Conservation (phyloP, 2,113 vertebrate species). For the Tragelaphus scriptus region DNA sequence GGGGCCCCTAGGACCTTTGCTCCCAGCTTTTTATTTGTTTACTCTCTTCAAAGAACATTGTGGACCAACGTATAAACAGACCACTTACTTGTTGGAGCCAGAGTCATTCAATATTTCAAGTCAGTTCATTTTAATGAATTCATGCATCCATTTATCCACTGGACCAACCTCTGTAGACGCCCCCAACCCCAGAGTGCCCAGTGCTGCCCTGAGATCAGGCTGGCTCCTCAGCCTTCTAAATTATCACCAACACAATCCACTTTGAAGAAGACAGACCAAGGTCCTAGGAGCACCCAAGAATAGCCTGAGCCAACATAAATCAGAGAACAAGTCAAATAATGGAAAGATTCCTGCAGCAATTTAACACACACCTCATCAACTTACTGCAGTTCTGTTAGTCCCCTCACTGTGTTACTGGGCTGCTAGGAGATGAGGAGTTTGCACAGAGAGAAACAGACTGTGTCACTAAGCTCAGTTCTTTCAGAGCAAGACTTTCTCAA, state of each 20-base stretch:
- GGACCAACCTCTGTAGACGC: not conserved
- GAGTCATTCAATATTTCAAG: not conserved
- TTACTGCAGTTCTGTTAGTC: too few relatives aligned
- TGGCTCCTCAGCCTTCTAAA: not conserved
- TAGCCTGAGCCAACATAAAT: not conserved
- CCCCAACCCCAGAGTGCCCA: not conserved
- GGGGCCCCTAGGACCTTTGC: not conserved
- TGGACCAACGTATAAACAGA: not conserved
- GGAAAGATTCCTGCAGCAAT: not conserved
- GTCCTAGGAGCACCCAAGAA: not conserved
- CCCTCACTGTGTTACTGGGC: not conserved
- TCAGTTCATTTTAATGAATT: not conserved
- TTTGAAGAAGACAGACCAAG: not conserved
- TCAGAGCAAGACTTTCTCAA: not conserved
- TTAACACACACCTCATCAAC: not conserved
- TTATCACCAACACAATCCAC: not conserved
- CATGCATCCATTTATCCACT: not conserved
- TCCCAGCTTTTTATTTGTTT: not conserved
- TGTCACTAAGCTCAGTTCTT: not conserved
- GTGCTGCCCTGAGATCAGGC: not conserved
- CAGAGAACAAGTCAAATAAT: not conserved
- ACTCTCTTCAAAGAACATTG: conserved; percentile 10
- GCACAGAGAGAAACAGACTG: not conserved
- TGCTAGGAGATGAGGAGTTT: not conserved
- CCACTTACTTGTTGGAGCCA: not conserved